These are phyloP conservation scores for Pangasius larnaudii DNA, from an alignment of 2,797 vertebrate genomes.

Conservation along the genomic window DNA sequence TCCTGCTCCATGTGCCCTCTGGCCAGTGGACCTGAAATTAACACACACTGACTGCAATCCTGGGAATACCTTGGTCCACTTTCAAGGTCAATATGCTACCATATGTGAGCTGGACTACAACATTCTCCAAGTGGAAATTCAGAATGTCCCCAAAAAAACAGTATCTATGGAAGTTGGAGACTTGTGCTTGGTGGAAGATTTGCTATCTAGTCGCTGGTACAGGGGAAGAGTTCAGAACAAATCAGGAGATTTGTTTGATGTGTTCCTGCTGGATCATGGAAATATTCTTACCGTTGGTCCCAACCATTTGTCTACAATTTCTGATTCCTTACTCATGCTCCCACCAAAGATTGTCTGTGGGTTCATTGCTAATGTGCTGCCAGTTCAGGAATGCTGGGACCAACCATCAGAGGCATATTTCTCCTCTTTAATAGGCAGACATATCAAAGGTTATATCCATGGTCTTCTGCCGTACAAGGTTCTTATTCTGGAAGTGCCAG, in stretches of 20 bases:
- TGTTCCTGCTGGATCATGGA: constrained; percentile 86
- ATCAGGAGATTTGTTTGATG: constrained; percentile 70
- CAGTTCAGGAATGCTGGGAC: constrained; percentile 75
- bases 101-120: constrained; percentile 88
- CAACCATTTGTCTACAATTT: constrained; percentile 75
- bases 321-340: constrained; percentile 80
- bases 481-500: constrained; percentile 84
- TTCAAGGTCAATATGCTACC: constrained; percentile 80
- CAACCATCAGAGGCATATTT: constrained; percentile 81
- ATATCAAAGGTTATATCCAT: constrained; percentile 80
- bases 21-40: constrained; percentile 82
- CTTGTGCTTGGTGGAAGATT: constrained; percentile 88
- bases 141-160: constrained; percentile 78
- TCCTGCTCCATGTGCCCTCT: constrained; percentile 60
- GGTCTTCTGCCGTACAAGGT: constrained; percentile 80
- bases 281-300: constrained; percentile 75
- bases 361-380: constrained; percentile 87
- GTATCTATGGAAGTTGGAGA: constrained; percentile 72
- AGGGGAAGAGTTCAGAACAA: constrained; percentile 86
- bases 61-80: constrained; percentile 81
- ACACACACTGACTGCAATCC: constrained; percentile 80
- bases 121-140: constrained; percentile 86
- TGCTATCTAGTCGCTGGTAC: constrained; percentile 80
- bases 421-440: constrained; percentile 77
- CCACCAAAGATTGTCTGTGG: constrained; percentile 86